Conservation (phyloP, 2,113 vertebrate species). For the Egretta garzetta region DNA sequence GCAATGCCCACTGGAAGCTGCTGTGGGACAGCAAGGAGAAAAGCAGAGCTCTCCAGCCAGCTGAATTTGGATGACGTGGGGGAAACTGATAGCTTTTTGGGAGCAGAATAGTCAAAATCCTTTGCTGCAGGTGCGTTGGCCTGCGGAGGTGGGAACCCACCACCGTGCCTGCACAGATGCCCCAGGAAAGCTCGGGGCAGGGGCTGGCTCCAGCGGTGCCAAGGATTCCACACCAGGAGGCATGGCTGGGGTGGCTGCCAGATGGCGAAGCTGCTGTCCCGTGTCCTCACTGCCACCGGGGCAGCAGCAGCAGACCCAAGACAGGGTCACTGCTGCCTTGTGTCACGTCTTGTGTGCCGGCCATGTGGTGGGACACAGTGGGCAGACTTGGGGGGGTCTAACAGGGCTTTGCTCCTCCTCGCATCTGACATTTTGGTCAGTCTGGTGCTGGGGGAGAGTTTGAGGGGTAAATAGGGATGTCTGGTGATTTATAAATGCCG, state of each 20-base stretch:
- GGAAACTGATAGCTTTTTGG: background rate
- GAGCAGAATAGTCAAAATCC: background rate
- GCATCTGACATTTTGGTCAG: background rate
- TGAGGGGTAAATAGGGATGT: background rate
- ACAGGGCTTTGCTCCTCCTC: rapidly evolving
- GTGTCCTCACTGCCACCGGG: background rate
- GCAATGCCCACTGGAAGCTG: background rate
- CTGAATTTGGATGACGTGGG: background rate
- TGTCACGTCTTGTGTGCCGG: rapidly evolving
- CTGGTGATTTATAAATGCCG: background rate
- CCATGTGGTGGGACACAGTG: rapidly evolving
- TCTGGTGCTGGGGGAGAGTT: background rate
- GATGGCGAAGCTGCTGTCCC: background rate
- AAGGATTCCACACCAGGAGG: background rate
- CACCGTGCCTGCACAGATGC: rapidly evolving
- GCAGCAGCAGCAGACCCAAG: background rate
- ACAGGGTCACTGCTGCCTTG: background rate
- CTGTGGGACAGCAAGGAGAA: background rate
- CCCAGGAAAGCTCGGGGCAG: background rate
- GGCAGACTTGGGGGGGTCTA: background rate
- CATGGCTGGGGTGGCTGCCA: rapidly evolving
- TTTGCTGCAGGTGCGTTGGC: background rate
- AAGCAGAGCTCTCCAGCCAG: background rate
- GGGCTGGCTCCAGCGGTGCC: background rate
- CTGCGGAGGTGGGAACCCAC: background rate